Conservation (phyloP, 2,888 invertebrate species). For the Julus scanicus region DNA sequence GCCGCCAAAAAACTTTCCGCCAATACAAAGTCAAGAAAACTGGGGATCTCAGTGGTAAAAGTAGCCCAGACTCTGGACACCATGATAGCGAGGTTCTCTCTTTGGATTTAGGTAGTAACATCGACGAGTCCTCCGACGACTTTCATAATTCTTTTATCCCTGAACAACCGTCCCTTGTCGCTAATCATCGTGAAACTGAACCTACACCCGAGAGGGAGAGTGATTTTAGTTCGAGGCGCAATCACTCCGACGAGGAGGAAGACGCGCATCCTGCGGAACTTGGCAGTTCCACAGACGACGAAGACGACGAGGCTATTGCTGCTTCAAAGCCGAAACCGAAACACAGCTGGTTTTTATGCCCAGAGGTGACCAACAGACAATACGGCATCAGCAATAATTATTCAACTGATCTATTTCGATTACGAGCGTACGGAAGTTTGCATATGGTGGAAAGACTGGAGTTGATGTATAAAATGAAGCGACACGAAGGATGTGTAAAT, state of each 20-base stretch:
- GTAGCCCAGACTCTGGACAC: constrained; percentile 58
- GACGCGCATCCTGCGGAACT: constrained; percentile 3
- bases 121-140: constrained; percentile 48
- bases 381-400: constrained; percentile 69
- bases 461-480: constrained; percentile 78
- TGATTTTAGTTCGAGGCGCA: background rate
- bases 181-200: background rate
- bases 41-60: constrained; percentile 53
- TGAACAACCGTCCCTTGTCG: background rate
- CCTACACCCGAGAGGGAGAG: background rate
- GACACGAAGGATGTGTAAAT: constrained; percentile 92
- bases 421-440: constrained; percentile 82
- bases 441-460: constrained; percentile 85
- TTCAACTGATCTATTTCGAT: constrained; percentile 73
- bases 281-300: constrained; percentile 34
- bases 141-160: background rate
- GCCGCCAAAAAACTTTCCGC: background rate
- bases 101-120: constrained; percentile 56
- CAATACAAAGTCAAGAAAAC: constrained; percentile 51
- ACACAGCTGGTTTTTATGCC: constrained; percentile 75
- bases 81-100: constrained; percentile 55
- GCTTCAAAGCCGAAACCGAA: constrained; percentile 70
- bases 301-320: constrained; percentile 7
- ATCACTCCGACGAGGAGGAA: constrained; percentile 48
- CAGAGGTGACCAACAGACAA: constrained; percentile 72